Evolutionary conservation across 2,113 vertebrate genomes (phyloP).

Genomic region (Telmatochromis sp.): DNA sequence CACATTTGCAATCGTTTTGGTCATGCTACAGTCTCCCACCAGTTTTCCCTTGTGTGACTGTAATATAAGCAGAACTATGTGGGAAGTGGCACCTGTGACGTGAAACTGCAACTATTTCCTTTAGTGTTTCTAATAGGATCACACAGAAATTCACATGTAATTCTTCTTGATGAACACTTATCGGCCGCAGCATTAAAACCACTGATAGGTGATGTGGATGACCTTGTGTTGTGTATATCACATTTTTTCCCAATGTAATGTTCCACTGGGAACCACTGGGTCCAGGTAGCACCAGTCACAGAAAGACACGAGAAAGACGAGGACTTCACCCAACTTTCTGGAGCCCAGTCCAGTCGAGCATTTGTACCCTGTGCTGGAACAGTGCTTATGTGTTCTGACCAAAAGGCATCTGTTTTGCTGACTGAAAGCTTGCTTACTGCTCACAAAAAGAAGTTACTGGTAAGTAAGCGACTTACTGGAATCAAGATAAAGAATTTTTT

Average conservation of each 20-base stretch:
- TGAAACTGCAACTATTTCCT: not conserved
- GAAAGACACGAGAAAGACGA: not conserved
- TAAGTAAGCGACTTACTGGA: not conserved
- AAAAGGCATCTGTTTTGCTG: slow-evolving; percentile 9
- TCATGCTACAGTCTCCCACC: not conserved
- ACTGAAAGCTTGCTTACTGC: not conserved
- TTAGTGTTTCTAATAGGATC: not conserved
- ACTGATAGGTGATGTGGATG: not conserved
- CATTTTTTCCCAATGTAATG: not conserved
- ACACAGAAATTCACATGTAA: not conserved
- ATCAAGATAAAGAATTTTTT: not conserved
- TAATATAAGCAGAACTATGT: not conserved
- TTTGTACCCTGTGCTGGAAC: not conserved
- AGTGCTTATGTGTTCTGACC: not conserved
- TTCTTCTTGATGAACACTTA: not conserved
- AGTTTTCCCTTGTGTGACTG: not conserved
- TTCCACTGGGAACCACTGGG: not conserved
- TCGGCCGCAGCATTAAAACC: not conserved
- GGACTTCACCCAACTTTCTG: not conserved
- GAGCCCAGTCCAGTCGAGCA: not conserved
- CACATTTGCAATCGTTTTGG: not conserved
- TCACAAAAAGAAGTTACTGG: not conserved
- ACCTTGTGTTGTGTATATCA: not conserved
- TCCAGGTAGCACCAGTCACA: not conserved
- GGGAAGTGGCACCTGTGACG: not conserved